Conservation (phyloP, 37 sponge, comb jelly and placozoan genomes). For the Sycon ciliatum region DNA sequence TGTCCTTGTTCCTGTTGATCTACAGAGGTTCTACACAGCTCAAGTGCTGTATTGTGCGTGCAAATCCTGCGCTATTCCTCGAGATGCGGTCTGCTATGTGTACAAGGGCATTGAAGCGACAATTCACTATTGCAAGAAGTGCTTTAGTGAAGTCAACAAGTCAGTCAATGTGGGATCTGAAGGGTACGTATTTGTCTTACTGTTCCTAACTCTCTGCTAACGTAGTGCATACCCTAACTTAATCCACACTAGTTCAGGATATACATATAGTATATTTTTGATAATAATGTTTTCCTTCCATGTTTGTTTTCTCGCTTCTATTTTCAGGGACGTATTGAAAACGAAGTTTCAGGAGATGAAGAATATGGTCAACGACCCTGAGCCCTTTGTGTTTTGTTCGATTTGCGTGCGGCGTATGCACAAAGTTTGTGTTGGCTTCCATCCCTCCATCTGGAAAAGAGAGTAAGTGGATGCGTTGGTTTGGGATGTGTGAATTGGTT, state of each 20-base stretch:
- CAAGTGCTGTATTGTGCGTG: constrained; percentile 93
- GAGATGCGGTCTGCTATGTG: constrained; percentile 67
- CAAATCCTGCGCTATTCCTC: constrained; percentile 74
- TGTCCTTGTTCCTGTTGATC: too few species aligned
- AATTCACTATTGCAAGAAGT: constrained; percentile 85
- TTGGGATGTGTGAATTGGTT: background rate
- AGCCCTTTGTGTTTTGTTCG: constrained; percentile 72
- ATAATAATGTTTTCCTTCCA: too few species aligned
- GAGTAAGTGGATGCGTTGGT: constrained; percentile 36
- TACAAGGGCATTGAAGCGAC: constrained; percentile 56
- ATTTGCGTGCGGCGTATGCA: constrained; percentile 78
- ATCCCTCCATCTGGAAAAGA: constrained; percentile 56
- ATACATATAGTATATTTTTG: too few species aligned
- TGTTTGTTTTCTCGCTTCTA: too few species aligned
- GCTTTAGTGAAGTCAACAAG: constrained; percentile 73
- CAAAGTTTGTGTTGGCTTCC: constrained; percentile 81
- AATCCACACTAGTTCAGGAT: too few species aligned
- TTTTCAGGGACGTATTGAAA: constrained; percentile 28
- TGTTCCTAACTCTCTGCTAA: too few species aligned
- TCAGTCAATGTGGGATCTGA: too few species aligned
- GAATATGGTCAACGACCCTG: constrained; percentile 71
- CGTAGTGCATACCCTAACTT: too few species aligned
- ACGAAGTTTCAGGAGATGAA: constrained; percentile 67
- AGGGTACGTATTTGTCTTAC: too few species aligned
- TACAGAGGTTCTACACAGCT: too few species aligned